These are phyloP conservation scores for Drosophila ananassae DNA, from an alignment of 1,140 invertebrate species.

Conservation along the genomic window DNA sequence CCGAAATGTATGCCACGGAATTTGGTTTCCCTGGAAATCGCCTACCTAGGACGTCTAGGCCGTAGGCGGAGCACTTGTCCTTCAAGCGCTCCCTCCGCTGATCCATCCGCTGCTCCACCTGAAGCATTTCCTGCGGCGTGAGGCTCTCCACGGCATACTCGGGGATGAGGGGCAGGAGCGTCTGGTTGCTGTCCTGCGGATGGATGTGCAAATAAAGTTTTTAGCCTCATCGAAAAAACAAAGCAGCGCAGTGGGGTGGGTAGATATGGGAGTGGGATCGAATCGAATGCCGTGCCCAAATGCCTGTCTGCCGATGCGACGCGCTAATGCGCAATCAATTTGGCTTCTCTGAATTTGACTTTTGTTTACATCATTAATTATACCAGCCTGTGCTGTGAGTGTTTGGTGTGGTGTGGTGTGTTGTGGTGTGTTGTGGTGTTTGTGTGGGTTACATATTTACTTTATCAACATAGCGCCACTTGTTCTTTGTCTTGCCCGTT, in stretches of 20 bases:
- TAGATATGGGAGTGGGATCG: constrained; percentile 26
- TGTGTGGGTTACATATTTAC: constrained; percentile 74
- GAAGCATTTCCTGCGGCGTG: constrained; percentile 77
- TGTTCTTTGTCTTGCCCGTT: constrained; percentile 82
- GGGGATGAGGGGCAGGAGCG: constrained; percentile 73
- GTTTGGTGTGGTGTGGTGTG: constrained; percentile 22
- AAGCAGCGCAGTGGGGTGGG: not conserved
- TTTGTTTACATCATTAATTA: constrained; percentile 61
- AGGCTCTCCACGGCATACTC: constrained; percentile 79
- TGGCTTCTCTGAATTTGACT: constrained; percentile 44
- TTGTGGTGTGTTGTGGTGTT: constrained; percentile 28
- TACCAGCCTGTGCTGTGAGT: constrained; percentile 46
- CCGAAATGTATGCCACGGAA: constrained; percentile 11
- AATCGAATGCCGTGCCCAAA: constrained; percentile 40
- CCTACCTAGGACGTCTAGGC: constrained; percentile 84
- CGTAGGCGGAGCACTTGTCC: constrained; percentile 85
- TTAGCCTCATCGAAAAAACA: constrained; percentile 12
- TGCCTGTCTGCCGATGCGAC: constrained; percentile 25
- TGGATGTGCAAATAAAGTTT: constrained; percentile 25
- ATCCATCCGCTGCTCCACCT: constrained; percentile 85
- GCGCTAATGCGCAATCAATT: constrained; percentile 33
- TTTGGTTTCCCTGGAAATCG: not conserved
- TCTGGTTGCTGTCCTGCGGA: constrained; percentile 80
- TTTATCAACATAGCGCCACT: constrained; percentile 84
- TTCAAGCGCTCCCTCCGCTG: constrained; percentile 85